Conservation (phyloP, 1,140 invertebrate genomes). For the Neocloeon triangulifer region DNA sequence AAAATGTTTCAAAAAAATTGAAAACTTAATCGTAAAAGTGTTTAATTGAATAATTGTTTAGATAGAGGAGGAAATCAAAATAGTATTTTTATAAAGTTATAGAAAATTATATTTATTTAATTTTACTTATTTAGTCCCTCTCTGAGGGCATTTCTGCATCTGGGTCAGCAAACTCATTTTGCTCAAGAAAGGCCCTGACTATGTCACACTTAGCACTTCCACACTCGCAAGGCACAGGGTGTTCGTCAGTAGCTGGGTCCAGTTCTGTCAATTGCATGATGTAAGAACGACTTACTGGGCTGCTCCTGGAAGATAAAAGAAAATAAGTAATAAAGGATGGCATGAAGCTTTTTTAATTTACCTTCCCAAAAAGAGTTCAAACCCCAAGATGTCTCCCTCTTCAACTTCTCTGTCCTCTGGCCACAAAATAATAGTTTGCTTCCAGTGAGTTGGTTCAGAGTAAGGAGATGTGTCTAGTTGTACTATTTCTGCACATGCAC, state of each 20-base stretch:
- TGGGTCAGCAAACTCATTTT: no score
- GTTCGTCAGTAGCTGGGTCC: constrained; percentile 40
- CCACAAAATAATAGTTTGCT: constrained; percentile 64
- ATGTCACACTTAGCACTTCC: constrained; percentile 55
- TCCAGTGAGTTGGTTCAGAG: constrained; percentile 78
- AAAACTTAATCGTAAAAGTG: no score
- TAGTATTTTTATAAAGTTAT: no score
- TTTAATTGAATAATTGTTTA: no score
- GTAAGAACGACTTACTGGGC: constrained; percentile 36
- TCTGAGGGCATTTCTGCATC: no score
- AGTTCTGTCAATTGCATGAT: constrained; percentile 41
- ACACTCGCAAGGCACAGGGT: constrained; percentile 55
- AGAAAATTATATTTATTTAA: no score
- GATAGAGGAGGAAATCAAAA: no score
- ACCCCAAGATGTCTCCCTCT: constrained; percentile 36
- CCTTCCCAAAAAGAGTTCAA: constrained; percentile 33
- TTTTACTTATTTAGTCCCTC: no score
- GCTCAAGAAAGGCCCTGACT: constrained; percentile 30
- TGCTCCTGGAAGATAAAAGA: no score
- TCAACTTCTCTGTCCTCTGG: constrained; percentile 15
- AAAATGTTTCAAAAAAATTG: no score
- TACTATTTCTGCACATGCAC: constrained; percentile 14
- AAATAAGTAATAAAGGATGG: no score
- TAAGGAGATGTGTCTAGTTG: constrained; percentile 50
- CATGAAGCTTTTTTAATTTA: no score